A percentile compares a stretch with the other conserved stretches of the same genome.
Evolutionary conservation across 2,888 invertebrate species (phyloP).

Genomic region (Ophion slaviceki): DNA sequence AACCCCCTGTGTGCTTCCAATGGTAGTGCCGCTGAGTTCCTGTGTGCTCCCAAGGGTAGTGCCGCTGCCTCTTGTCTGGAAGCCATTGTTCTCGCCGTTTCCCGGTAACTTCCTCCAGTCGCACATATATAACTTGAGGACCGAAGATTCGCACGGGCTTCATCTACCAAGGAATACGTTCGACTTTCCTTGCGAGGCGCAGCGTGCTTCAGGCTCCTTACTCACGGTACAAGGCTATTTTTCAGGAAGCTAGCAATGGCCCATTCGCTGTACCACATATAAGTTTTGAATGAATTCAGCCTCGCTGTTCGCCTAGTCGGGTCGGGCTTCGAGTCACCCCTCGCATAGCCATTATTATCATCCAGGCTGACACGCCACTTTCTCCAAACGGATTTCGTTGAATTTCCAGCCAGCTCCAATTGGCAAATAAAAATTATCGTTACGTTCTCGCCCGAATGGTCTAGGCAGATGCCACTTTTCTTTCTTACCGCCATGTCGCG

Average conservation of each 20-base stretch:
- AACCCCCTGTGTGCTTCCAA: slow-evolving; percentile 71
- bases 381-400: slow-evolving; percentile 17
- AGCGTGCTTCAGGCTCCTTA: slow-evolving; percentile 2
- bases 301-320: slow-evolving; percentile 28
- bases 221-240: slow-evolving; percentile 64
- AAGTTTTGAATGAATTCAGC: slow-evolving; percentile 34
- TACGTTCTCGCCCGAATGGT: slow-evolving; percentile 39
- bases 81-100: slow-evolving; percentile 78
- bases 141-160: slow-evolving; percentile 71
- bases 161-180: slow-evolving; percentile 56
- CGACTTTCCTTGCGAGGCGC: slow-evolving; percentile 69
- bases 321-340: slow-evolving; percentile 20
- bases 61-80: slow-evolving; percentile 38
- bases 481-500: neutral
- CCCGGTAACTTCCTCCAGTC: slow-evolving; percentile 79
- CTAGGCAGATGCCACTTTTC: slow-evolving; percentile 22
- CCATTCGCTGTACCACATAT: slow-evolving; percentile 16
- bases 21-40: slow-evolving; percentile 33
- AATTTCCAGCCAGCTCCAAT: slow-evolving; percentile 26
- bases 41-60: slow-evolving; percentile 65
- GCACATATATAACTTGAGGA: slow-evolving; percentile 79
- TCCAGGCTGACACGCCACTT: slow-evolving; percentile 28
- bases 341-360: slow-evolving; percentile 56
- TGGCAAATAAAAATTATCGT: slow-evolving; percentile 60
- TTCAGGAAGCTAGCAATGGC: slow-evolving; percentile 61